phyloP scores from a whole-genome alignment of 1,140 invertebrate species.

The Trichonephila clavata region DNA sequence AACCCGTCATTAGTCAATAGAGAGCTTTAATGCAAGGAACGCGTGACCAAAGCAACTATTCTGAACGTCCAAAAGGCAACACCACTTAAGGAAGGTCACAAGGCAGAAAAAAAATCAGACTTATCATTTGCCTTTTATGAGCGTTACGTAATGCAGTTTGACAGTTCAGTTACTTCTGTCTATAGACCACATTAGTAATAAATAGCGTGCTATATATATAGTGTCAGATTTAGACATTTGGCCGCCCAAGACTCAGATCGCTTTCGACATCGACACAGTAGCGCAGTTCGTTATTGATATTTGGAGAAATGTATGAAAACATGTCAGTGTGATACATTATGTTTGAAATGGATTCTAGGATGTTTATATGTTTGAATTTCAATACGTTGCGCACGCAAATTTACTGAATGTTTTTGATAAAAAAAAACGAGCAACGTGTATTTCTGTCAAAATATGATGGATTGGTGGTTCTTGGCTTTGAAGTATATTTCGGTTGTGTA shows the following conservation, averaged over 20 bases:
- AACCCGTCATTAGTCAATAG: neutral
- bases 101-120: neutral
- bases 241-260: neutral
- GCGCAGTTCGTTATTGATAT: neutral
- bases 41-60: neutral
- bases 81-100: neutral
- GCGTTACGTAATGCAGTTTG: neutral
- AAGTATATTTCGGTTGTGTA: too few species aligned
- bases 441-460: too few species aligned
- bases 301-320: neutral
- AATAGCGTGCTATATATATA: slow-evolving; percentile 17
- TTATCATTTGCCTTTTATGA: neutral
- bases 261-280: neutral
- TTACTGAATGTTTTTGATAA: neutral
- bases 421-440: neutral
- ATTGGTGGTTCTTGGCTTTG: too few species aligned
- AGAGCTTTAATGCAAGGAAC: neutral
- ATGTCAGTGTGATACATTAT: neutral
- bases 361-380: neutral
- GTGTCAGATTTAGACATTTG: neutral
- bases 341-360: neutral
- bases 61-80: too few species aligned
- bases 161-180: slow-evolving; percentile 8
- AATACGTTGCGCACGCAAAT: neutral
- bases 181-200: neutral